Evolutionary conservation across 2,888 invertebrate genomes (phyloP).

Genomic region (Drosophila emarginata): DNA sequence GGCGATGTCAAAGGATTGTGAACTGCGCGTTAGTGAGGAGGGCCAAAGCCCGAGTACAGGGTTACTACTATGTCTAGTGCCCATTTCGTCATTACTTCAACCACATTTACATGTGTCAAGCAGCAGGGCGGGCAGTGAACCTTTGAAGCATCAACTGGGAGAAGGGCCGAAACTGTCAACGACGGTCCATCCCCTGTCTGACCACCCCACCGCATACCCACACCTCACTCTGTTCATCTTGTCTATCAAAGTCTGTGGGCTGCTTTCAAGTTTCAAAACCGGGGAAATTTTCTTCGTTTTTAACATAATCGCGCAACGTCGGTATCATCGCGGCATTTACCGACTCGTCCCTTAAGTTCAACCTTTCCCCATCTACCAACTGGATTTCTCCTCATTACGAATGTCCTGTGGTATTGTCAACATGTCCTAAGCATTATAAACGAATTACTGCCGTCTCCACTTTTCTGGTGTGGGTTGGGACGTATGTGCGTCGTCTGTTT

Average conservation of each 20-base stretch:
- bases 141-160: slow-evolving; percentile 64
- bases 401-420: slow-evolving; percentile 80
- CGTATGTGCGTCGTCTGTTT: slow-evolving; percentile 39
- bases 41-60: slow-evolving; percentile 11
- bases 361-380: slow-evolving; percentile 14
- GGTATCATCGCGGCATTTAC: slow-evolving; percentile 5
- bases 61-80: slow-evolving; percentile 60
- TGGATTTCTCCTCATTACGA: slow-evolving; percentile 68
- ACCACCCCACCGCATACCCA: slow-evolving; percentile 42
- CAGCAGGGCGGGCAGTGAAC: slow-evolving; percentile 38
- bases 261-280: slow-evolving; percentile 70
- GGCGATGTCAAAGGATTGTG: slow-evolving; percentile 47
- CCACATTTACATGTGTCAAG: slow-evolving; percentile 81
- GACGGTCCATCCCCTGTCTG: slow-evolving; percentile 70
- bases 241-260: slow-evolving; percentile 70
- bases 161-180: slow-evolving; percentile 62
- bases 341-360: background rate
- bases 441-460: slow-evolving; percentile 76
- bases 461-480: slow-evolving; percentile 2
- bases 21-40: slow-evolving; percentile 16
- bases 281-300: slow-evolving; percentile 75
- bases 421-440: slow-evolving; percentile 82
- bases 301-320: slow-evolving; percentile 49
- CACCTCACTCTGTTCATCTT: slow-evolving; percentile 18
- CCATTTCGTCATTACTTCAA: slow-evolving; percentile 81